Conservation (phyloP, 1,140 invertebrate genomes). For the Anastatus disparis region DNA sequence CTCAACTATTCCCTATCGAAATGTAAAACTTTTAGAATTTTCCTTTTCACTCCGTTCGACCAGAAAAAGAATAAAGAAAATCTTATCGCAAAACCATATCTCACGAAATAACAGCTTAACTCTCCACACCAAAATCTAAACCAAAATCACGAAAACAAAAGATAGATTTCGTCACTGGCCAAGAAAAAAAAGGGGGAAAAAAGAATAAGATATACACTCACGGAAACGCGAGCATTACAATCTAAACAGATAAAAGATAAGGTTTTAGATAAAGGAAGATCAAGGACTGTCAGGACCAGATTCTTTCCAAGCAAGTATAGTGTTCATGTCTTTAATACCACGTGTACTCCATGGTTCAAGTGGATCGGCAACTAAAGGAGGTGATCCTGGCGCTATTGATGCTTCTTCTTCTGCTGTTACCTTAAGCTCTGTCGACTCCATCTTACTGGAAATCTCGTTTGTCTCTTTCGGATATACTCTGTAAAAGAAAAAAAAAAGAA, state of each 20-base stretch:
- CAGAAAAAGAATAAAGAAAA: too few relatives aligned
- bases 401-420: too few relatives aligned
- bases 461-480: slow-evolving; percentile 64
- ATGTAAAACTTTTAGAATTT: too few relatives aligned
- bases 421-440: slow-evolving; percentile 10
- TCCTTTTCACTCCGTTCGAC: too few relatives aligned
- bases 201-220: too few relatives aligned
- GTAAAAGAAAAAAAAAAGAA: slow-evolving; percentile 36
- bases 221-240: too few relatives aligned
- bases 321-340: slow-evolving; percentile 77
- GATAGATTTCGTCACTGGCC: neutral
- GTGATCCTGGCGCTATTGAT: slow-evolving; percentile 3
- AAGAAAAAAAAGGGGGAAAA: too few relatives aligned
- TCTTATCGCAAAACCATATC: too few relatives aligned
- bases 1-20: too few relatives aligned
- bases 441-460: slow-evolving; percentile 22
- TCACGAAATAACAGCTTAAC: too few relatives aligned
- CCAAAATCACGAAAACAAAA: too few relatives aligned
- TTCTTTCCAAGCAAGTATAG: slow-evolving; percentile 71
- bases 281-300: slow-evolving; percentile 58
- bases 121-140: too few relatives aligned
- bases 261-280: slow-evolving; percentile 30
- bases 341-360: slow-evolving; percentile 79
- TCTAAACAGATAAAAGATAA: neutral
- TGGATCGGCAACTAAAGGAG: slow-evolving; percentile 64